phyloP scores from a whole-genome alignment of 2,888 invertebrate species.

The Anarsia innoxiella region DNA sequence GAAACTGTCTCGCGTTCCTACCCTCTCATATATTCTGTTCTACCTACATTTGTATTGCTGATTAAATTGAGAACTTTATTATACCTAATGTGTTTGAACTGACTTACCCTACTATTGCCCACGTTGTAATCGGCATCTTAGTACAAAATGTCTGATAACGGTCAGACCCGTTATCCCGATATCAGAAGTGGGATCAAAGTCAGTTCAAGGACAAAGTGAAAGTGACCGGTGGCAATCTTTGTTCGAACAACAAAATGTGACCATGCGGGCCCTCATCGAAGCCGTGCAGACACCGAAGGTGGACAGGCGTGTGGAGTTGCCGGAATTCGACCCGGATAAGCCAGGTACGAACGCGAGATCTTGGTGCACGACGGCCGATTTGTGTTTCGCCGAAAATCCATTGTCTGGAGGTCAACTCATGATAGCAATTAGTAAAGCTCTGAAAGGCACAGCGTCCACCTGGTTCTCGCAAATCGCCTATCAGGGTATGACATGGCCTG shows the following conservation, averaged over 20 bases:
- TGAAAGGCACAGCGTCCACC: slow-evolving; percentile 2
- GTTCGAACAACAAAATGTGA: neutral
- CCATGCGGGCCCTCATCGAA: neutral
- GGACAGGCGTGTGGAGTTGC: neutral
- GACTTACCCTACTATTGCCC: too few relatives aligned
- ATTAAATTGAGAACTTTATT: too few relatives aligned
- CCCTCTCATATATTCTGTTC: too few relatives aligned
- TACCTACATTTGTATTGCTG: too few relatives aligned
- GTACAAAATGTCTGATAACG: too few relatives aligned
- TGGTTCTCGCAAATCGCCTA: slow-evolving; percentile 3
- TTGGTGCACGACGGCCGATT: slow-evolving; percentile 5
- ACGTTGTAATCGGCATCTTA: too few relatives aligned
- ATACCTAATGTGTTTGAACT: too few relatives aligned
- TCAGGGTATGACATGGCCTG: slow-evolving; percentile 1
- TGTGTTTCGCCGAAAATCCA: slow-evolving; percentile 1
- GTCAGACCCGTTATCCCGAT: neutral
- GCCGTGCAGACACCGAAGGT: neutral
- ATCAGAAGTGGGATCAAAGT: neutral
- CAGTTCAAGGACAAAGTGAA: neutral
- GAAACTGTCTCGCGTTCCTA: too few relatives aligned
- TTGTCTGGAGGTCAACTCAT: neutral
- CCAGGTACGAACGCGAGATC: slow-evolving; percentile 1
- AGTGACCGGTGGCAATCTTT: neutral
- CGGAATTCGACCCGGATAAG: slow-evolving; percentile 6
- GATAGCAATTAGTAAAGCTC: neutral